Percentiles rank a stretch among this genome's conserved stretches.
phyloP scores from a whole-genome alignment of 2,888 invertebrate genomes.

The Halictus quadricinctus region DNA sequence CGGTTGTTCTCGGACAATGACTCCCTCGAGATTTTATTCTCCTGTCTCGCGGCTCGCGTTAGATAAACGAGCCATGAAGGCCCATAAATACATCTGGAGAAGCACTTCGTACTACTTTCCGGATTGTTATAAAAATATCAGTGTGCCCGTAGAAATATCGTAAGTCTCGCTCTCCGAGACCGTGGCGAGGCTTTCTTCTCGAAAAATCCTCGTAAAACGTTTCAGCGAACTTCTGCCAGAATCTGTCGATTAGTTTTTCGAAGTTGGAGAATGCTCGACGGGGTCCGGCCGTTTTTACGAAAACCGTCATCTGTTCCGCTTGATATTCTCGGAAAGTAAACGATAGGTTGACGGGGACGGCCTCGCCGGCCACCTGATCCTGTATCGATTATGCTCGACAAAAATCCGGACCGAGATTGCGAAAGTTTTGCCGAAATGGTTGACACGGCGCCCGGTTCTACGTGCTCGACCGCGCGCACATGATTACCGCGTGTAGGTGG shows the following conservation, averaged over 20 bases:
- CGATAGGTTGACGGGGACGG: conserved; percentile 17
- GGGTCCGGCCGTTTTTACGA: neutral
- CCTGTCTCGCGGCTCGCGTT: conserved; percentile 18
- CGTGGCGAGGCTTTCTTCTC: neutral
- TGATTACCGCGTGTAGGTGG: conserved; percentile 27
- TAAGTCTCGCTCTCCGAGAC: conserved; percentile 4
- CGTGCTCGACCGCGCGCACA: neutral
- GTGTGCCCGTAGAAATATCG: conserved; percentile 30
- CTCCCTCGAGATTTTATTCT: conserved; percentile 59
- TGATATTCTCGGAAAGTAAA: conserved; percentile 34
- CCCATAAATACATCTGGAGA: conserved; percentile 42
- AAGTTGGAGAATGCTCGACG: neutral
- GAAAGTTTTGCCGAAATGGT: conserved; percentile 13
- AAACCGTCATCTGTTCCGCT: conserved; percentile 27
- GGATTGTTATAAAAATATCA: conserved; percentile 46
- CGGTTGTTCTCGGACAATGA: conserved; percentile 29
- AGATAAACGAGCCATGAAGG: conserved; percentile 43
- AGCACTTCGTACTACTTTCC: conserved; percentile 30
- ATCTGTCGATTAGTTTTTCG: too few relatives aligned
- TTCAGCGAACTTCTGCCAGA: neutral
- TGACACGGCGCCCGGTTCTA: neutral
- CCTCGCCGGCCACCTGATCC: neutral
- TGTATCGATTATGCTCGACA: conserved; percentile 12
- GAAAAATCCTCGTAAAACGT: conserved; percentile 25
- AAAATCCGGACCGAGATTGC: conserved; percentile 19